phyloP scores from a whole-genome alignment of 1,140 invertebrate genomes.

The Batillaria attramentaria region DNA sequence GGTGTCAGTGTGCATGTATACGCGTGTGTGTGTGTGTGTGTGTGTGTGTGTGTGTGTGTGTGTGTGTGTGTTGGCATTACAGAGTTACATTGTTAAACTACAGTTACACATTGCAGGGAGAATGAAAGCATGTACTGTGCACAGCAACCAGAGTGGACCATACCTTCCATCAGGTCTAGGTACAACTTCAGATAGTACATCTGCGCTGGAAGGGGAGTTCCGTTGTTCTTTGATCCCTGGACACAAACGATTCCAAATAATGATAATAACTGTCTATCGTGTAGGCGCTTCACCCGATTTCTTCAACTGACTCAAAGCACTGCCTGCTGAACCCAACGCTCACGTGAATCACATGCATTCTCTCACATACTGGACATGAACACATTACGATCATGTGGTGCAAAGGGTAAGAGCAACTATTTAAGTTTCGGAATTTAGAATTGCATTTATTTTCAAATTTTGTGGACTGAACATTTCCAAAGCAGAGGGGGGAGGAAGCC shows the following conservation, averaged over 20 bases:
- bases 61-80: background rate
- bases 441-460: too few relatives aligned
- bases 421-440: too few relatives aligned
- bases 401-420: constrained; percentile 31
- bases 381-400: too few relatives aligned
- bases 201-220: constrained; percentile 68
- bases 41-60: constrained; percentile 17
- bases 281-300: too few relatives aligned
- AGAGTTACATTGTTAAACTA: background rate
- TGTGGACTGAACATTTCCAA: too few relatives aligned
- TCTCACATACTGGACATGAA: too few relatives aligned
- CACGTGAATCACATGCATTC: too few relatives aligned
- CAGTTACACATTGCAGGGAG: background rate
- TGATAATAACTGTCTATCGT: too few relatives aligned
- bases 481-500: too few relatives aligned
- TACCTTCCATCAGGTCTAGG: constrained; percentile 70
- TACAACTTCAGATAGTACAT: constrained; percentile 70
- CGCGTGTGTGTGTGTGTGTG: constrained; percentile 1
- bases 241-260: constrained; percentile 57
- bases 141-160: constrained; percentile 15
- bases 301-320: too few relatives aligned
- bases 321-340: too few relatives aligned
- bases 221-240: constrained; percentile 76
- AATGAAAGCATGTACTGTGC: background rate
- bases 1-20: background rate